phyloP scores from a whole-genome alignment of 2,113 vertebrate species.

The Podarcis muralis region DNA sequence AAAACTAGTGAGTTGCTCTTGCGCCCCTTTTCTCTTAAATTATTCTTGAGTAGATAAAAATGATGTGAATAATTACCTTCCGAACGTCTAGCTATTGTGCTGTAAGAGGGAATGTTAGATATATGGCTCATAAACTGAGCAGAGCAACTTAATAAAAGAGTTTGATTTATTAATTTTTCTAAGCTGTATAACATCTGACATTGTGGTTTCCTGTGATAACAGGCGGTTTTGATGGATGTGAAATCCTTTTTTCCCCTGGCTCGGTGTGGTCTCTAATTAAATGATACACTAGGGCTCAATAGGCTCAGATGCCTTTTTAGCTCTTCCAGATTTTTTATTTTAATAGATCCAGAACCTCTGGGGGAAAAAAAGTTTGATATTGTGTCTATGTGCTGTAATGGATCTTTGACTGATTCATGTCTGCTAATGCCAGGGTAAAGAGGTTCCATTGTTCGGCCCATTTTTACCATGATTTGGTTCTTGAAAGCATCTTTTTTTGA shows the following conservation, averaged over 20 bases:
- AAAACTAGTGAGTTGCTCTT: conserved; percentile 40
- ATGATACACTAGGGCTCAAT: conserved; percentile 25
- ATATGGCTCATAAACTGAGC: conserved; percentile 42
- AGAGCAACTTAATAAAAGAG: conserved; percentile 40
- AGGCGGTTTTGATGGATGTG: conserved; percentile 36
- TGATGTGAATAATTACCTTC: conserved; percentile 42
- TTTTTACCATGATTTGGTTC: conserved; percentile 39
- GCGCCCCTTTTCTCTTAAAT: conserved; percentile 22
- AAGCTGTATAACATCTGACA: conserved; percentile 18
- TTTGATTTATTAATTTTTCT: conserved; percentile 7
- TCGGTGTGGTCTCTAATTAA: conserved; percentile 41
- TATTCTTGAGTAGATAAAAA: conserved; percentile 32
- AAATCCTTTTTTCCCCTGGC: conserved; percentile 9
- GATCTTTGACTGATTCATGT: neutral
- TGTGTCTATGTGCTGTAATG: neutral
- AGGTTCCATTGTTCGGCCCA: neutral
- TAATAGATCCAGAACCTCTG: neutral
- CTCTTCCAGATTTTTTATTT: conserved; percentile 26
- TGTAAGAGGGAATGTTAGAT: conserved; percentile 28
- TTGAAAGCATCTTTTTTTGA: conserved; percentile 47
- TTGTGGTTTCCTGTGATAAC: conserved; percentile 37
- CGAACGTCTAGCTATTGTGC: conserved; percentile 48
- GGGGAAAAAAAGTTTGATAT: conserved; percentile 27
- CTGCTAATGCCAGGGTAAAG: neutral
- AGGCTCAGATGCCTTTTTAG: conserved; percentile 14